phyloP scores from a whole-genome alignment of 2,797 vertebrate species.

The Gadopsis bispinosus region DNA sequence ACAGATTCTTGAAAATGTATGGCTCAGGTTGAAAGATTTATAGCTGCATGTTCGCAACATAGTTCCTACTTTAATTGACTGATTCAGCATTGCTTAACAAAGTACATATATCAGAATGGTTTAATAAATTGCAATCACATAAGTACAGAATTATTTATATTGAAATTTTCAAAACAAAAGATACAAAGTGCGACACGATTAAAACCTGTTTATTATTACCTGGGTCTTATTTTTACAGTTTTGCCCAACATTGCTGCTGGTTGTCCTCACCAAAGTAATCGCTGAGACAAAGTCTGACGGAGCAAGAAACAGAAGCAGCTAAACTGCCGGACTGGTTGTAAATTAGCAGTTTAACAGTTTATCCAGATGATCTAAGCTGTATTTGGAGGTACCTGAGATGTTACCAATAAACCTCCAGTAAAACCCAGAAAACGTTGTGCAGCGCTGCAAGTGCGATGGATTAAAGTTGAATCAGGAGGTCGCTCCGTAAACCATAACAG shows the following conservation, averaged over 20 bases:
- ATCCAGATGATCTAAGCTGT: not conserved
- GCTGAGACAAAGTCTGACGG: slow-evolving; percentile 7
- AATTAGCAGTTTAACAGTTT: not conserved
- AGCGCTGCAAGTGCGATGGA: no score
- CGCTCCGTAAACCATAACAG: not conserved
- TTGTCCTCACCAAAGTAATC: not conserved
- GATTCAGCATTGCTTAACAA: slow-evolving; percentile 1
- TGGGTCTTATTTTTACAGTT: slow-evolving; percentile 7
- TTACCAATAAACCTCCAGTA: not conserved
- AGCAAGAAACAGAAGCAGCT: not conserved
- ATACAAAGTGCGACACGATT: slow-evolving; percentile 19
- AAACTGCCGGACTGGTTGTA: not conserved
- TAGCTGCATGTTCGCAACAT: slow-evolving; percentile 1
- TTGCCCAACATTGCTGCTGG: not conserved
- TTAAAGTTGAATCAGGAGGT: not conserved
- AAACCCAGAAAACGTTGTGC: not conserved
- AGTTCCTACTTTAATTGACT: slow-evolving; percentile 9
- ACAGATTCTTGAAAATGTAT: slow-evolving; percentile 11
- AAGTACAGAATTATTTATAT: slow-evolving; percentile 6
- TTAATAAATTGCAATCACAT: not conserved
- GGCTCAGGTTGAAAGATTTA: slow-evolving; percentile 38
- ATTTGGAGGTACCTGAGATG: not conserved
- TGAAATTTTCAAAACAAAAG: slow-evolving; percentile 22
- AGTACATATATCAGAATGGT: not conserved
- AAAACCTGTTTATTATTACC: slow-evolving; percentile 17